Evolutionary conservation across 2,888 invertebrate genomes (phyloP).

Genomic region (Trichogramma evanescens): DNA sequence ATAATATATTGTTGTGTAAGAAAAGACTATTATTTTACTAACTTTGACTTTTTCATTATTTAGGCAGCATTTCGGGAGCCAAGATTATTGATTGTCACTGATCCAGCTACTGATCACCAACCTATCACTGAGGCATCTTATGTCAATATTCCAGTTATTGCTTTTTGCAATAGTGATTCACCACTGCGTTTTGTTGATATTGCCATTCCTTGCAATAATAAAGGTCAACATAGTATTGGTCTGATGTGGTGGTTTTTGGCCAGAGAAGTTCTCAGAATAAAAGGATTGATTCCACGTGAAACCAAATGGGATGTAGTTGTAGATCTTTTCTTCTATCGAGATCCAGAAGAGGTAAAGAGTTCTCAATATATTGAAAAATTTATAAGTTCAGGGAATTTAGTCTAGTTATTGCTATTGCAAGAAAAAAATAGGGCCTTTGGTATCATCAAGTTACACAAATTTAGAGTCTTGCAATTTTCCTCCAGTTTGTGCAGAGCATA

Average conservation of each 20-base stretch:
- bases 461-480: too few relatives aligned
- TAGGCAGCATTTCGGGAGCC: constrained; percentile 96
- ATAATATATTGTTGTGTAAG: too few relatives aligned
- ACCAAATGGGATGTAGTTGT: constrained; percentile 96
- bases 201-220: constrained; percentile 98
- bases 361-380: too few relatives aligned
- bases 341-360: constrained; percentile 77
- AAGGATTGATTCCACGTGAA: constrained; percentile 87
- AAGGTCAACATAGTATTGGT: constrained; percentile 92
- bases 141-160: constrained; percentile 99
- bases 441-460: too few relatives aligned
- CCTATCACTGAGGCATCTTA: constrained; percentile 98
- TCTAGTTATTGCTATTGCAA: too few relatives aligned
- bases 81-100: constrained; percentile 89
- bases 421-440: too few relatives aligned
- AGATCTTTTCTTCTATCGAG: constrained; percentile 98
- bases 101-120: constrained; percentile 90
- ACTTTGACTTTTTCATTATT: constrained; percentile 6
- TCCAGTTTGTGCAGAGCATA: too few relatives aligned
- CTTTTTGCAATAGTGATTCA: constrained; percentile 95
- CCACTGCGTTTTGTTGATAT: constrained; percentile 96
- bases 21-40: too few relatives aligned
- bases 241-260: constrained; percentile 99
- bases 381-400: too few relatives aligned
- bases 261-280: constrained; percentile 87